Evolutionary conservation across 1,140 invertebrate genomes (phyloP).

Genomic region (Ephestia elutella): DNA sequence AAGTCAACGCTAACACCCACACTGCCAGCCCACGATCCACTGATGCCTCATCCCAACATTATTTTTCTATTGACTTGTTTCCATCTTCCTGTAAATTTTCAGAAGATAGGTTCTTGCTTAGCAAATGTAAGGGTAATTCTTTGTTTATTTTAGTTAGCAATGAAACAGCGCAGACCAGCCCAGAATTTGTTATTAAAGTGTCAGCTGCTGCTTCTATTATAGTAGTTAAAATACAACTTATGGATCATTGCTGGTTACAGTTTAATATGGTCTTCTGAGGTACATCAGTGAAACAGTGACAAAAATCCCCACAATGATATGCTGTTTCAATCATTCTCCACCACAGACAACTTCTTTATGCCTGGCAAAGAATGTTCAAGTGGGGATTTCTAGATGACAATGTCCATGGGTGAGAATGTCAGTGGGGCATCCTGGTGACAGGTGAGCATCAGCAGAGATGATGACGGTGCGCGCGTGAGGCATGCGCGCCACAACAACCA

Average conservation of each 20-base stretch:
- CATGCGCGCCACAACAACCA: constrained; percentile 70
- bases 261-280: constrained; percentile 10
- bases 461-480: constrained; percentile 53
- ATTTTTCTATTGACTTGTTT: neutral
- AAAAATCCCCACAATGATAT: neutral
- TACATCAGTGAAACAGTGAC: neutral
- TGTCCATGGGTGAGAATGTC: neutral
- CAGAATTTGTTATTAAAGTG: too few species aligned
- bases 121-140: neutral
- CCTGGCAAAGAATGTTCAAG: neutral
- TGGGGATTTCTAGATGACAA: too few species aligned
- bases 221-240: neutral
- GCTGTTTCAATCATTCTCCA: neutral
- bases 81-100: constrained; percentile 18
- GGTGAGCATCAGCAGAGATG: constrained; percentile 47
- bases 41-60: neutral
- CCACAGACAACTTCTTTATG: neutral
- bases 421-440: constrained; percentile 15
- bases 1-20: constrained; percentile 47
- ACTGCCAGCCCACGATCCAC: constrained; percentile 39
- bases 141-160: neutral
- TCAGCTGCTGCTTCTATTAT: too few species aligned
- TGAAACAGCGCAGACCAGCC: too few species aligned
- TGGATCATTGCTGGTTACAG: neutral
- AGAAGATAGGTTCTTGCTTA: neutral